Evolutionary conservation across 2,113 vertebrate species (phyloP).

Genomic region (Lampris incognitus): DNA sequence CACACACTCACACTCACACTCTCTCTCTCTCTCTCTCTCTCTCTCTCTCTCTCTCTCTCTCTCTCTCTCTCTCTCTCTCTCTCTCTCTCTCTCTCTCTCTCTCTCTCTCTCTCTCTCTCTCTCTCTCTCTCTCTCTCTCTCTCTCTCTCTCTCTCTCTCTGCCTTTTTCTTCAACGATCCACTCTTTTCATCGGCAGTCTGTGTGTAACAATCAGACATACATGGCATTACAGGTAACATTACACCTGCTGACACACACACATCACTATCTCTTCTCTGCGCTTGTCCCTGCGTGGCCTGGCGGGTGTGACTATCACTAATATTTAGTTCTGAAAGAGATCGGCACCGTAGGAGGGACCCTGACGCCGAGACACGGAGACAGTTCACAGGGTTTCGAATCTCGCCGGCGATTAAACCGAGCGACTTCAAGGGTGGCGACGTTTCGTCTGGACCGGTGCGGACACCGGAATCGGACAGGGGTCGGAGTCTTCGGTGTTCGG

Average conservation of each 20-base stretch:
- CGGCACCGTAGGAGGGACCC: neutral
- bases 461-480: slow-evolving; percentile 13
- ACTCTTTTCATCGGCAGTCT: slow-evolving; percentile 64
- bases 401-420: no score
- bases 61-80: slow-evolving; percentile 31
- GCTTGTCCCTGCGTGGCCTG: slow-evolving; percentile 61
- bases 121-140: neutral
- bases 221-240: slow-evolving; percentile 35
- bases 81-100: neutral
- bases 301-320: slow-evolving; percentile 68
- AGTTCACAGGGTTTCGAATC: no score
- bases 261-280: slow-evolving; percentile 54
- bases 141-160: slow-evolving; percentile 34
- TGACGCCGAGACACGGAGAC: no score
- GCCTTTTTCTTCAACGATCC: slow-evolving; percentile 48
- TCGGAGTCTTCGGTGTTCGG: slow-evolving; percentile 28
- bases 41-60: no score
- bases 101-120: no score
- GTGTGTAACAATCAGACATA: slow-evolving; percentile 36
- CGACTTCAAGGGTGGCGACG: neutral
- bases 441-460: slow-evolving; percentile 48
- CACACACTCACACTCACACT: neutral
- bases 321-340: slow-evolving; percentile 59
- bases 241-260: slow-evolving; percentile 48
- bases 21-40: neutral